phyloP scores from a whole-genome alignment of 2,797 vertebrate species.

The Xerus rutilus region DNA sequence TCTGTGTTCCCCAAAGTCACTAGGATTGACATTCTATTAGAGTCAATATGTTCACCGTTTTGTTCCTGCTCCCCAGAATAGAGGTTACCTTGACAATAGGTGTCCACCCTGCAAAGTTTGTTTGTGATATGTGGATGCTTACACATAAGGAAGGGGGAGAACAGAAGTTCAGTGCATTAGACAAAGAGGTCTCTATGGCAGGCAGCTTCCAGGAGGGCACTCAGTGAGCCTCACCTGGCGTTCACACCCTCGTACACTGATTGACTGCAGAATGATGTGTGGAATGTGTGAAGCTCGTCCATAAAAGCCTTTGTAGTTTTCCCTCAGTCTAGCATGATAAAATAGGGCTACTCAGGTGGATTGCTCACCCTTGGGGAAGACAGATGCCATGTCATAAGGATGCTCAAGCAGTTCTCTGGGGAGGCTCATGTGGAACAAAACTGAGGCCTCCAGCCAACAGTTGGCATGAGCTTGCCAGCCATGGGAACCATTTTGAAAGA shows the following conservation, averaged over 20 bases:
- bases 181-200: neutral
- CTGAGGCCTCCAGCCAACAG: neutral
- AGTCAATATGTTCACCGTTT: neutral
- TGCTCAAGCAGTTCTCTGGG: neutral
- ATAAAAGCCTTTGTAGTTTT: neutral
- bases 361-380: neutral
- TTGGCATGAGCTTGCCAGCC: neutral
- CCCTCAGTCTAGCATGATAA: neutral
- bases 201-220: neutral
- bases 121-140: too few species aligned
- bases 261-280: too few species aligned
- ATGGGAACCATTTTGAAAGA: rapidly evolving
- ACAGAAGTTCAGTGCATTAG: too few species aligned
- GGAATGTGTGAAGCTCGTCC: neutral
- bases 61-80: neutral
- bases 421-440: neutral
- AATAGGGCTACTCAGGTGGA: neutral
- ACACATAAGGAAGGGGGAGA: too few species aligned
- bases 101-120: neutral
- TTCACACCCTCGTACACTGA: neutral
- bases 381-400: neutral
- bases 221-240: neutral
- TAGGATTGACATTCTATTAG: neutral
- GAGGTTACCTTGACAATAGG: neutral
- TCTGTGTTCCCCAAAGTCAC: neutral